phyloP scores from a whole-genome alignment of 2,113 vertebrate genomes.

The Ibidorhyncha struthersii region DNA sequence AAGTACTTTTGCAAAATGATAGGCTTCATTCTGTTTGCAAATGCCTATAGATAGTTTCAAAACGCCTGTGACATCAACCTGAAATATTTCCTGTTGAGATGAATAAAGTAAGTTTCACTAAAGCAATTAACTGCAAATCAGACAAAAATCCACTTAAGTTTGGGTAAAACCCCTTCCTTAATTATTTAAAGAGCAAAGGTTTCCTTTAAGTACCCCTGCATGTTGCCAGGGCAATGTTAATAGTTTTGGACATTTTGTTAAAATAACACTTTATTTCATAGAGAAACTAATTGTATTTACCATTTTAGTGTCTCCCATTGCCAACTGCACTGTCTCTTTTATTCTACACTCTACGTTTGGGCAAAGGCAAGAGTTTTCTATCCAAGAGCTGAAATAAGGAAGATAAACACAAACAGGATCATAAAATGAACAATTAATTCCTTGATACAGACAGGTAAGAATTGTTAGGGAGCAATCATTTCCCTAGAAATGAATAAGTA shows the following conservation, averaged over 20 bases:
- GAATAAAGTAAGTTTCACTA: background rate
- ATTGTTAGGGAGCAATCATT: background rate
- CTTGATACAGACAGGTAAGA: background rate
- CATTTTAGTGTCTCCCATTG: background rate
- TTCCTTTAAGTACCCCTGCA: background rate
- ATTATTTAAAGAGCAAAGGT: background rate
- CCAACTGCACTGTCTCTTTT: background rate
- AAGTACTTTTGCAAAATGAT: background rate
- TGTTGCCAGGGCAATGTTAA: background rate
- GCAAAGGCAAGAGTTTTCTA: background rate
- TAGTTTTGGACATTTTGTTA: background rate
- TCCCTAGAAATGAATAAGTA: background rate
- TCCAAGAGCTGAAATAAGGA: background rate
- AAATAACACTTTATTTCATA: background rate
- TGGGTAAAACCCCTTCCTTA: background rate
- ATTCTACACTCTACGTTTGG: background rate
- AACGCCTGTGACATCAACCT: background rate
- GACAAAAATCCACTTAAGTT: background rate
- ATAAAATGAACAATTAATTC: background rate
- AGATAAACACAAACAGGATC: background rate
- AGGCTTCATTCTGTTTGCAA: background rate
- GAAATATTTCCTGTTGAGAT: background rate
- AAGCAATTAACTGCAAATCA: background rate
- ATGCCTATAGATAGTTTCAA: background rate
- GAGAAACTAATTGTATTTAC: background rate